Base-by-base conservation (phyloP, 2,113 vertebrate species). In the Antigone vipio region DNA sequence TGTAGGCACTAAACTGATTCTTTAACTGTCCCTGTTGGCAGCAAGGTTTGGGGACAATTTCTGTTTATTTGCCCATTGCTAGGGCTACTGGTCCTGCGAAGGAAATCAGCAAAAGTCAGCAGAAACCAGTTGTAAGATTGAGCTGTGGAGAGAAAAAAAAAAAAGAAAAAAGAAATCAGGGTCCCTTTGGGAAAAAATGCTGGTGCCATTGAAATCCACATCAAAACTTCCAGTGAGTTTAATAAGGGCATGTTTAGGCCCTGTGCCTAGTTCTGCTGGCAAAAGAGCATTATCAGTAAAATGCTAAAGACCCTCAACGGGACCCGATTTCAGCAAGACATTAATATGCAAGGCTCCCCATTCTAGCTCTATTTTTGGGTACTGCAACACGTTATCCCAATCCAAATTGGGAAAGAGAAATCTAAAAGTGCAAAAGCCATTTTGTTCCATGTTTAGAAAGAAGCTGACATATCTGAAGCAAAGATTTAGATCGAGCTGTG, bases 201-300 rank as follows among this genome's bases (percentile, higher is more conserved):
- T 92, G 72, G 26, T 95, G 72, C 93, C 85, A 38, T 71, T 94
- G 79, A 94, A 95, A 86, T 74, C 83, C 95, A 92, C 83, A 94
- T 92, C 85, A 96, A 94, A 97, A 95, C 85, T 84, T 71, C 14
- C 68, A 94, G 27, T 42, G 44, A 84, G 24, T 96, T 95, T 95
- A 89, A 91, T 86, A 68, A 81, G 68, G 63, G 52, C 83, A 87
- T 29, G 56, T 81, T 96, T 87, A 84, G 92, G 91, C 86, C 30
- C 66, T 0, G 3, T 82, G 95, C 91, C 94, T 77, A 68, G 47
- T 69, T 89, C 53, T 92, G 62, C 80, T 95, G 91, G 94, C 86
- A 85, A 76, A 72, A 74, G 26, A 82, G 14, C 45, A 68, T 73
- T 91, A 92, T 87, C 91, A 95, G 79, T 84, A 92, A 96, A 91